These are phyloP conservation scores for Ctenopoma kingsleyae DNA, from an alignment of 2,797 vertebrate genomes.

Conservation along the genomic window DNA sequence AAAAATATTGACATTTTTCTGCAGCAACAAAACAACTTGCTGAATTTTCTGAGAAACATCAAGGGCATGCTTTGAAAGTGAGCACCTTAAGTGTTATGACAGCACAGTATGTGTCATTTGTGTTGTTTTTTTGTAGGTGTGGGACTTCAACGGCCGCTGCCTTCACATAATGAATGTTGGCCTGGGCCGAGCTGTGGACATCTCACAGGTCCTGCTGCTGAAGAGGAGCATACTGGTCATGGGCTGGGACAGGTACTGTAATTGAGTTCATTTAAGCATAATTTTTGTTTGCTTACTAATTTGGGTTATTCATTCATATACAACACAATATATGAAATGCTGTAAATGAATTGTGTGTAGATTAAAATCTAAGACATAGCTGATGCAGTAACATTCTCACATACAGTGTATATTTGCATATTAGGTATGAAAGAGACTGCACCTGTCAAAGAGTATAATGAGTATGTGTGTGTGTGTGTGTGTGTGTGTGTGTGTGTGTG, in stretches of 20 bases:
- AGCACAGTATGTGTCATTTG: background rate
- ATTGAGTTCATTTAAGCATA: background rate
- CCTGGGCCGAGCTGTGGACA: constrained; percentile 70
- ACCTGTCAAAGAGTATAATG: constrained; percentile 13
- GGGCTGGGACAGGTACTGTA: constrained; percentile 82
- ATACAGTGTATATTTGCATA: background rate
- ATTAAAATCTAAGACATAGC: background rate
- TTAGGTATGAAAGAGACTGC: constrained; percentile 11
- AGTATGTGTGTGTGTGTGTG: background rate
- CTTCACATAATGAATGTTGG: constrained; percentile 81
- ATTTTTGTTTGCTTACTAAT: background rate
- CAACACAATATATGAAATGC: background rate
- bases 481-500: background rate
- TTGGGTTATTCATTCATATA: background rate
- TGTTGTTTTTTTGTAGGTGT: constrained; percentile 72
- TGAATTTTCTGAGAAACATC: background rate
- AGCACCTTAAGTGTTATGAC: constrained; percentile 1
- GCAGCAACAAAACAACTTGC: background rate
- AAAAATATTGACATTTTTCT: background rate
- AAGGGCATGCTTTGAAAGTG: background rate
- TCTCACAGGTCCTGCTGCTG: constrained; percentile 83
- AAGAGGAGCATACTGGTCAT: constrained; percentile 77
- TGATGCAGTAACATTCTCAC: background rate
- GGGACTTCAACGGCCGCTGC: constrained; percentile 88
- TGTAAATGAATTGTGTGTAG: background rate